phyloP scores from a whole-genome alignment of 2,888 invertebrate genomes.

The Ethmia dodecea region DNA sequence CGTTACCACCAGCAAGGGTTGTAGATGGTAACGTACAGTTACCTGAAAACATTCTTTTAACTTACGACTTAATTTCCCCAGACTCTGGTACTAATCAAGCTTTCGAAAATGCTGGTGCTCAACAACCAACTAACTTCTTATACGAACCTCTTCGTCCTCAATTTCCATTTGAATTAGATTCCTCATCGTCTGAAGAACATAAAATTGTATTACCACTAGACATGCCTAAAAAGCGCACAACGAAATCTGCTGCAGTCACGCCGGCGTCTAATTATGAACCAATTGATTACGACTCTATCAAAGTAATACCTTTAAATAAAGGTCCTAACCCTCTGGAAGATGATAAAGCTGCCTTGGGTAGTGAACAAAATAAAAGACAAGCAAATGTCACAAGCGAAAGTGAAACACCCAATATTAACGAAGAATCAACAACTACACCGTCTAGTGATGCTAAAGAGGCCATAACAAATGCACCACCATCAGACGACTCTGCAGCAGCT shows the following conservation, averaged over 20 bases:
- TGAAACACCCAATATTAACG: conserved; percentile 21
- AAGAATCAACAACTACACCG: conserved; percentile 23
- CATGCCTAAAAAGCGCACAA: conserved; percentile 46
- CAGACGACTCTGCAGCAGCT: conserved; percentile 53
- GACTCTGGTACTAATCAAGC: conserved; percentile 33
- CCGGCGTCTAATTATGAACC: conserved; percentile 47
- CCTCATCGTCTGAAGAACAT: conserved; percentile 55
- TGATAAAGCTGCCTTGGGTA: conserved; percentile 29
- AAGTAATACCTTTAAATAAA: conserved; percentile 61
- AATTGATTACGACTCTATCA: conserved; percentile 59
- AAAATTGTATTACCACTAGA: conserved; percentile 50
- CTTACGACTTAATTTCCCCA: conserved; percentile 58
- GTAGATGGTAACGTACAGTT: conserved; percentile 58
- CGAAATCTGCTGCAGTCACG: conserved; percentile 35
- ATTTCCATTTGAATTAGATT: conserved; percentile 55
- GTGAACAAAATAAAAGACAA: conserved; percentile 57
- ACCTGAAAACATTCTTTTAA: conserved; percentile 62
- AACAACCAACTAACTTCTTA: conserved; percentile 45
- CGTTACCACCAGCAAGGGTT: conserved; percentile 55
- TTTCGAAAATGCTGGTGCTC: conserved; percentile 24
- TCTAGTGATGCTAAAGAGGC: conserved; percentile 35
- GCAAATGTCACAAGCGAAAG: conserved; percentile 27
- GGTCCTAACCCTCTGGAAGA: conserved; percentile 53
- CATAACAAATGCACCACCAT: conserved; percentile 28
- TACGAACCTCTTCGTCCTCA: conserved; percentile 59